phyloP scores from a whole-genome alignment of 2,113 vertebrate genomes.

The Nannospalax galili region DNA sequence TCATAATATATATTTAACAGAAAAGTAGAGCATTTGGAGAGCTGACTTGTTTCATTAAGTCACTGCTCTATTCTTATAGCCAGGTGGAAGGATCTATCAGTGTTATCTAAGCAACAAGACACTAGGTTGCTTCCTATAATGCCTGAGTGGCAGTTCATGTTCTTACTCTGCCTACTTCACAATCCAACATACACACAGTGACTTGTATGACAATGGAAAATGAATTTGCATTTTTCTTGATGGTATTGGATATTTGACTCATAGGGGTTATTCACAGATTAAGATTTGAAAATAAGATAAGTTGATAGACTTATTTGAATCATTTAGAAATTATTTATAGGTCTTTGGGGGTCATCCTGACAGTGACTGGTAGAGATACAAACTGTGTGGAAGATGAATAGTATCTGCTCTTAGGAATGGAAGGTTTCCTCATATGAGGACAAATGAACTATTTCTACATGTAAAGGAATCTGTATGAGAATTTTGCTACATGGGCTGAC shows the following conservation, averaged over 20 bases:
- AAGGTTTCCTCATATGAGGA: background rate
- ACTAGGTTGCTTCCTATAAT: conserved; percentile 46
- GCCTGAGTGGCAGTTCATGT: conserved; percentile 56
- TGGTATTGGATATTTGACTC: conserved; percentile 54
- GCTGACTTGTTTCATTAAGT: conserved; percentile 74
- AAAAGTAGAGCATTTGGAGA: conserved; percentile 74
- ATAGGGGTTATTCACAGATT: conserved; percentile 59
- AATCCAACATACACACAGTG: conserved; percentile 32
- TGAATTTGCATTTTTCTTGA: conserved; percentile 51
- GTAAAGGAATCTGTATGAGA: background rate
- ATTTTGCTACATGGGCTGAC: background rate
- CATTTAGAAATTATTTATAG: conserved; percentile 13
- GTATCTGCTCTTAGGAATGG: background rate
- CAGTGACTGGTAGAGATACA: background rate
- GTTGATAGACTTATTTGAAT: conserved; percentile 44
- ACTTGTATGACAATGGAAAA: conserved; percentile 66
- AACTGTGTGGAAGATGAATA: background rate
- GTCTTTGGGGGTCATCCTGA: background rate
- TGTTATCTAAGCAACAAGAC: conserved; percentile 64
- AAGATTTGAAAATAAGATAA: conserved; percentile 51
- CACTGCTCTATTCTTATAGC: conserved; percentile 57
- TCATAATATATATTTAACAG: conserved; percentile 75
- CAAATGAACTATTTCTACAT: background rate
- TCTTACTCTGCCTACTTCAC: conserved; percentile 35
- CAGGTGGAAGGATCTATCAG: conserved; percentile 60